Evolutionary conservation across 2,113 vertebrate genomes (phyloP).

Genomic region (Tor tambroides): DNA sequence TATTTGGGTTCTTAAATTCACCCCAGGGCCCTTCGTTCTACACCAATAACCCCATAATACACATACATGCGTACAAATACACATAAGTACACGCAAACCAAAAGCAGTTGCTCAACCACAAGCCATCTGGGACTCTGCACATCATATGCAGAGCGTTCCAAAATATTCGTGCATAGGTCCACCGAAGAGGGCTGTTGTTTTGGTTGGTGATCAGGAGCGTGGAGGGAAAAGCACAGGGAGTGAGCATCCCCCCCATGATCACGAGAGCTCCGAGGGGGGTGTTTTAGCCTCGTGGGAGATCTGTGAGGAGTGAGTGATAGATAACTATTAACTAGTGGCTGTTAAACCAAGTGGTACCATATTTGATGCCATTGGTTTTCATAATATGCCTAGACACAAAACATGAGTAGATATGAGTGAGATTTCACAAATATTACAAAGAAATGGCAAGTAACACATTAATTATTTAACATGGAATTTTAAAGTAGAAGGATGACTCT

Average conservation of each 20-base stretch:
- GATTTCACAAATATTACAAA: neutral
- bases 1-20: constrained; percentile 17
- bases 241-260: neutral
- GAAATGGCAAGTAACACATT: no score
- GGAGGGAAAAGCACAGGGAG: constrained; percentile 55
- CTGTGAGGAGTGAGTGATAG: constrained; percentile 49
- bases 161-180: constrained; percentile 62
- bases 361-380: neutral
- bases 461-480: no score
- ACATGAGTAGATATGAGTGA: neutral
- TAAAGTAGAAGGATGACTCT: no score
- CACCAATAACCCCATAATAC: neutral
- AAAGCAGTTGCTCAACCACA: constrained; percentile 13
- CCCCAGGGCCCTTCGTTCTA: neutral
- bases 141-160: constrained; percentile 55
- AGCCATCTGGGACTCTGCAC: constrained; percentile 33
- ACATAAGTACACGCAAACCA: constrained; percentile 18
- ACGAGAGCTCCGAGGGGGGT: neutral
- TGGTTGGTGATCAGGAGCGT: constrained; percentile 60
- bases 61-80: constrained; percentile 10
- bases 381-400: neutral
- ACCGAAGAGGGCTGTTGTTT: constrained; percentile 64
- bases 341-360: neutral
- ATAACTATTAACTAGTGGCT: constrained; percentile 10
- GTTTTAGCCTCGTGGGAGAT: neutral